A percentile compares a stretch with the other conserved stretches of the same genome.
phyloP scores from a whole-genome alignment of 2,888 invertebrate genomes.

The Augochlorella aurata region DNA sequence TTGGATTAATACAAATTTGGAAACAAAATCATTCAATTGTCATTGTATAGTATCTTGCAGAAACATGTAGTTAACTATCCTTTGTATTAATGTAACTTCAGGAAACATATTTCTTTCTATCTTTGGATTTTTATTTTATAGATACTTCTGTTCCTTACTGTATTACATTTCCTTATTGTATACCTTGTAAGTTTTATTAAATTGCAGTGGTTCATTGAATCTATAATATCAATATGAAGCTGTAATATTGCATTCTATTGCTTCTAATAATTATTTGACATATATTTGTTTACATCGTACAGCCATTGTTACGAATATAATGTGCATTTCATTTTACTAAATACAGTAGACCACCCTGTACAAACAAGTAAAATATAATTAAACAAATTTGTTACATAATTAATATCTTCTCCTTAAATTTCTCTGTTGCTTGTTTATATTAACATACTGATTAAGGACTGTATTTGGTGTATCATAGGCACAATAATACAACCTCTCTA shows the following conservation, averaged over 20 bases:
- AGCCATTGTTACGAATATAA: constrained; percentile 13
- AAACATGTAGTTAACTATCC: neutral
- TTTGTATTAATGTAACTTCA: neutral
- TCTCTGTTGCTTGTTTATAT: constrained; percentile 17
- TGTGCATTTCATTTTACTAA: constrained; percentile 12
- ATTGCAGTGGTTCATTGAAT: neutral
- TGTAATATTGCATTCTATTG: neutral
- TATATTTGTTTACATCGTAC: neutral
- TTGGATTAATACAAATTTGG: neutral
- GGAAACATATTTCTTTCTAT: neutral
- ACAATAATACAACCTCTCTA: constrained; percentile 11
- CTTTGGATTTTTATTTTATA: neutral
- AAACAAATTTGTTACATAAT: constrained; percentile 4
- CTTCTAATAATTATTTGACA: neutral
- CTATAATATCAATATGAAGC: neutral
- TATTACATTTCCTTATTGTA: neutral
- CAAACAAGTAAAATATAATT: constrained; percentile 34
- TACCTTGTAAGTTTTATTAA: neutral
- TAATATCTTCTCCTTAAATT: constrained; percentile 29
- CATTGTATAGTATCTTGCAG: neutral
- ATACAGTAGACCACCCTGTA: constrained; percentile 54
- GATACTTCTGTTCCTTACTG: neutral
- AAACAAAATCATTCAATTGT: neutral
- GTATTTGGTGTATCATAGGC: constrained; percentile 41
- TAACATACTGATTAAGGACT: constrained; percentile 23